Base-by-base conservation (phyloP, 2,888 invertebrate genomes). In the Lymantria dispar region DNA sequence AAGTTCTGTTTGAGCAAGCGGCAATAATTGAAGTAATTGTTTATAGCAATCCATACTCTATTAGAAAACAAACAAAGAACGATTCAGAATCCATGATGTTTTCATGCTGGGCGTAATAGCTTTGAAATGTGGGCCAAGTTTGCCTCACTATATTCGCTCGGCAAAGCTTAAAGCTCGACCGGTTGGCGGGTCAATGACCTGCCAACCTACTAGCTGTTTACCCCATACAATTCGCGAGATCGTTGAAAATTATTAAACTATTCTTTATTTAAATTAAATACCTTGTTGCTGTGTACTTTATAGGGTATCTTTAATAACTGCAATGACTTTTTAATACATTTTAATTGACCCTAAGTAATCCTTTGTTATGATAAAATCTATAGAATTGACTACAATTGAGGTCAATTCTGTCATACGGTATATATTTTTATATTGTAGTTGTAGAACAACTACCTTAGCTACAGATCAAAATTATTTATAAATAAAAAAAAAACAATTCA, bases 111-210 rank as follows among this genome's bases (percentile, higher is more conserved):
- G 60, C 62, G 64, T 67, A 71, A 68, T 74, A 70, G 64, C 72
- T 76, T 62, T 62, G 62, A 81, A 85, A 90, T 80, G 83, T 90
- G 79, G 86, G 90, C 85, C 87, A 90, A 87, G 86, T 88, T 87
- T 81, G 87, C 76, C 72, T 72, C 70, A 70, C 75, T 78, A 76
- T 73, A 76, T 75, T 76, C 78, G 73, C 78, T 76, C 74, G 73
- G 75, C 76, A 76, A 78, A 85, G 85, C 87, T 87, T 84, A 73
- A 85, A 87, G 85, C 81, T 66, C 80, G 80, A 88, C 90, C 90
- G 90, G 90, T 90, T 83, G 80, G 70, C 64, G 76, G 89, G 82
- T 70, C 88, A 59, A 79, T 82, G 89, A 87, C 84, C 86, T 74
- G 72, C 66, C 87, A 87, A 88, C 89, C 88, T 87, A 89, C 86